Conservation (phyloP, 2,888 invertebrate species). For the Drosophila merina region DNA sequence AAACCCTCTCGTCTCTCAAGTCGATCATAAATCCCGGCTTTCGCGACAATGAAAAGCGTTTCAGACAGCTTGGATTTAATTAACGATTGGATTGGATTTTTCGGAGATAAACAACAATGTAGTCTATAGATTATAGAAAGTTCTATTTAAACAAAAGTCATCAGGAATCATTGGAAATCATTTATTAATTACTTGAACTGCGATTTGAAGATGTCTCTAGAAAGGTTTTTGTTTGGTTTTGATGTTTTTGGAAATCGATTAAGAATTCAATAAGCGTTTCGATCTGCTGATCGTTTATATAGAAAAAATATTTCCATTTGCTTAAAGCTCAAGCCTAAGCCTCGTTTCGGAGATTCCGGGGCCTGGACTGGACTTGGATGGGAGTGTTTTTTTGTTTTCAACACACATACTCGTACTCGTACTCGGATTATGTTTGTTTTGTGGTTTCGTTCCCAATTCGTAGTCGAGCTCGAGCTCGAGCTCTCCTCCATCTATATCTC, state of each 20-base stretch:
- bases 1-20: neutral
- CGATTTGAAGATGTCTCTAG: neutral
- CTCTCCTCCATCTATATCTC: too few species aligned
- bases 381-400: neutral
- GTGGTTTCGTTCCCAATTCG: neutral
- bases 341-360: neutral
- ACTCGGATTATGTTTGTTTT: conserved; percentile 1
- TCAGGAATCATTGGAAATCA: too few species aligned
- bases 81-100: neutral
- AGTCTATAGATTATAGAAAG: too few species aligned
- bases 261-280: neutral
- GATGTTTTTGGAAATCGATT: neutral
- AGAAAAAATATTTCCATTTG: neutral
- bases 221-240: neutral
- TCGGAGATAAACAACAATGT: neutral
- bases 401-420: neutral
- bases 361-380: neutral
- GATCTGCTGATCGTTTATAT: neutral
- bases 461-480: too few species aligned
- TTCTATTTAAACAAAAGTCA: neutral
- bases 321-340: neutral
- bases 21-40: neutral
- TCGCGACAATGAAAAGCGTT: neutral
- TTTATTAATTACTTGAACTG: neutral
- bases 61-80: neutral